These are phyloP conservation scores for Centroberyx gerrardi DNA, from an alignment of 2,797 vertebrate genomes.

Conservation along the genomic window DNA sequence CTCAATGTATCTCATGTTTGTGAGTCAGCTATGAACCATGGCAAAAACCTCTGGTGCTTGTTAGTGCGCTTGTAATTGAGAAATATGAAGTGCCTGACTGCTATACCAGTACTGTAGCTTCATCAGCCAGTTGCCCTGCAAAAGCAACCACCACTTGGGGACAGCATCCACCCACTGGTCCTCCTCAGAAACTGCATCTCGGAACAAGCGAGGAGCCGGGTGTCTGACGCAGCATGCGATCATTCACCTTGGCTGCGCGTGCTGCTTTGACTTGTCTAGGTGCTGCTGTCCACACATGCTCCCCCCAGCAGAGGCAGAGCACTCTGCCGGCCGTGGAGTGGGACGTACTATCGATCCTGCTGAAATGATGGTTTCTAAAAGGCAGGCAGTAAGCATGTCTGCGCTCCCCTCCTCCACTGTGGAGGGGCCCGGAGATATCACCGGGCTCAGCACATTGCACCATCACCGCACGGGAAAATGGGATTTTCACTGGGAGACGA, in stretches of 20 bases:
- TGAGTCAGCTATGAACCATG: conserved; percentile 36
- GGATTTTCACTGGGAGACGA: conserved; percentile 84
- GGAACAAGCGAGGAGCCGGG: conserved; percentile 59
- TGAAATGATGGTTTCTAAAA: conserved; percentile 87
- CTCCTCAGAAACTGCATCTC: conserved; percentile 74
- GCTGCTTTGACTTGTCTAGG: conserved; percentile 76
- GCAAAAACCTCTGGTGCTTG: conserved; percentile 4
- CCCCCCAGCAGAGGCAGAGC: conserved; percentile 64
- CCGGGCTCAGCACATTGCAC: conserved; percentile 87
- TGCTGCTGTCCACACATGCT: conserved; percentile 76
- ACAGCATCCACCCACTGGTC: conserved; percentile 75
- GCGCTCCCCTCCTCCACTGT: conserved; percentile 73
- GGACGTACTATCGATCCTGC: conserved; percentile 85
- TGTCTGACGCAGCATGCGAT: conserved; percentile 85
- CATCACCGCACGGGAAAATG: conserved; percentile 84
- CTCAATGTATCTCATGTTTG: conserved; percentile 27
- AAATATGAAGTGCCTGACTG: conserved; percentile 51
- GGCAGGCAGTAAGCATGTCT: conserved; percentile 85
- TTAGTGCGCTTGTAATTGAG: not conserved
- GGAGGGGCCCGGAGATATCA: conserved; percentile 82
- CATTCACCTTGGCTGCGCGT: conserved; percentile 83
- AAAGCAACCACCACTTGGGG: conserved; percentile 61
- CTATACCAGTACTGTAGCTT: conserved; percentile 57
- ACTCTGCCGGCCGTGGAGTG: conserved; percentile 80
- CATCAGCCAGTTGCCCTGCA: conserved; percentile 58